Evolutionary conservation across 2,888 invertebrate genomes (phyloP).

Genomic region (Fragum sueziense): DNA sequence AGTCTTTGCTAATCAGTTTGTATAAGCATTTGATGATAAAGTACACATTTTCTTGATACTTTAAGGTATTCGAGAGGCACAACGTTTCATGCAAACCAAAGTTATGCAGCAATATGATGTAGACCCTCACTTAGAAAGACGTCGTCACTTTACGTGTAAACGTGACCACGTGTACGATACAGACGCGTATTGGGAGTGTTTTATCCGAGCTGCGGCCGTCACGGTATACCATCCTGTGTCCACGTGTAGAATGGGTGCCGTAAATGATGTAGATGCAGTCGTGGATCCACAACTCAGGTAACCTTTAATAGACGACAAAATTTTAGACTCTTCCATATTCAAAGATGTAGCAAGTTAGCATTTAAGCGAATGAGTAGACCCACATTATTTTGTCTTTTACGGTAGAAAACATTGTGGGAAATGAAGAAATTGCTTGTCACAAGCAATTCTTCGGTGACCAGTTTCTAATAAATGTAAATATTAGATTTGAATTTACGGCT

Average conservation of each 20-base stretch:
- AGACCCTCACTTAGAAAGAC: not conserved
- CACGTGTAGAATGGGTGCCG: slow-evolving; percentile 6
- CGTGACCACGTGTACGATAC: not conserved
- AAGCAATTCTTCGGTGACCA: not conserved
- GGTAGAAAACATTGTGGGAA: slow-evolving; percentile 4
- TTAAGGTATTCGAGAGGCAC: slow-evolving; percentile 9
- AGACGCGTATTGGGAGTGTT: slow-evolving; percentile 6
- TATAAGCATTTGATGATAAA: too few relatives aligned
- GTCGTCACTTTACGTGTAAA: not conserved
- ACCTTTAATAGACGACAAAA: not conserved
- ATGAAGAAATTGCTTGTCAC: not conserved
- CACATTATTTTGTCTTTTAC: not conserved
- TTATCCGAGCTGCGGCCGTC: not conserved
- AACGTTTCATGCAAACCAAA: not conserved
- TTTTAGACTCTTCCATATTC: not conserved
- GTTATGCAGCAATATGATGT: not conserved
- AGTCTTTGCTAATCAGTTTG: too few relatives aligned
- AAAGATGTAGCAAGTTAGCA: not conserved
- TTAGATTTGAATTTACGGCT: too few relatives aligned
- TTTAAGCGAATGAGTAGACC: not conserved
- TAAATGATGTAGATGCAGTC: not conserved
- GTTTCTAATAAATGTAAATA: too few relatives aligned
- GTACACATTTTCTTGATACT: too few relatives aligned
- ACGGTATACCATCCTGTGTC: slow-evolving; percentile 8
- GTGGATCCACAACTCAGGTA: not conserved